Evolutionary conservation across 2,888 invertebrate species (phyloP).

Genomic region (Ephialtes manifestator): DNA sequence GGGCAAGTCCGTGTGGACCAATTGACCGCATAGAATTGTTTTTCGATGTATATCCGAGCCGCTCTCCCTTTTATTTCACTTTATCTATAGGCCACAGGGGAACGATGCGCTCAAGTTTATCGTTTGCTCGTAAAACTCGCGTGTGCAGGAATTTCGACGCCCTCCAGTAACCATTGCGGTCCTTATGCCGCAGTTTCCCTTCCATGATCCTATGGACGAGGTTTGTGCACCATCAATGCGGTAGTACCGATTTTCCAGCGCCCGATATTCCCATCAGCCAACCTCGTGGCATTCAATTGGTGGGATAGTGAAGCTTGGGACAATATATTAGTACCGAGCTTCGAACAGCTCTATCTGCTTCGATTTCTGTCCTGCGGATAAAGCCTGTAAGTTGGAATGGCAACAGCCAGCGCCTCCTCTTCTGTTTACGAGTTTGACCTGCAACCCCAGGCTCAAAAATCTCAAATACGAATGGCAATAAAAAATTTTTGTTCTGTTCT

Average conservation of each 20-base stretch:
- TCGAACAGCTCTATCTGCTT: background rate
- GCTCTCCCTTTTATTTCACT: slow-evolving; percentile 51
- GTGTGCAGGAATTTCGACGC: slow-evolving; percentile 45
- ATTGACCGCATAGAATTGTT: slow-evolving; percentile 49
- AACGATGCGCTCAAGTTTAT: slow-evolving; percentile 50
- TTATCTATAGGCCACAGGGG: slow-evolving; percentile 40
- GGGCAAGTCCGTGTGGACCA: background rate
- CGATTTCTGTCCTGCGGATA: slow-evolving; percentile 4
- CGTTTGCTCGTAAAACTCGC: slow-evolving; percentile 59
- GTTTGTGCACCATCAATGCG: slow-evolving; percentile 6
- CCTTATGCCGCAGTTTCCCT: slow-evolving; percentile 16
- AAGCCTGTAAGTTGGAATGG: slow-evolving; percentile 8
- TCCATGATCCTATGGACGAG: background rate
- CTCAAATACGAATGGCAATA: slow-evolving; percentile 60
- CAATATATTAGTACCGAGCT: background rate
- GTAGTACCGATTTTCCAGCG: background rate
- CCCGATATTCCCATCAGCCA: background rate
- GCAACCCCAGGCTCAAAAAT: slow-evolving; percentile 54
- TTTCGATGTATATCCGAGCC: background rate
- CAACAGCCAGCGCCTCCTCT: background rate
- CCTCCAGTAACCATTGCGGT: slow-evolving; percentile 18
- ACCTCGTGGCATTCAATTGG: background rate
- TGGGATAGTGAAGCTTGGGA: background rate
- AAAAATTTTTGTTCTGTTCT: slow-evolving; percentile 40
- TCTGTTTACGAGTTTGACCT: slow-evolving; percentile 56